Evolutionary conservation across 2,888 invertebrate species (phyloP), one percentile per base, ranked within the genome.

Genomic region (Philonicus albiceps): DNA sequence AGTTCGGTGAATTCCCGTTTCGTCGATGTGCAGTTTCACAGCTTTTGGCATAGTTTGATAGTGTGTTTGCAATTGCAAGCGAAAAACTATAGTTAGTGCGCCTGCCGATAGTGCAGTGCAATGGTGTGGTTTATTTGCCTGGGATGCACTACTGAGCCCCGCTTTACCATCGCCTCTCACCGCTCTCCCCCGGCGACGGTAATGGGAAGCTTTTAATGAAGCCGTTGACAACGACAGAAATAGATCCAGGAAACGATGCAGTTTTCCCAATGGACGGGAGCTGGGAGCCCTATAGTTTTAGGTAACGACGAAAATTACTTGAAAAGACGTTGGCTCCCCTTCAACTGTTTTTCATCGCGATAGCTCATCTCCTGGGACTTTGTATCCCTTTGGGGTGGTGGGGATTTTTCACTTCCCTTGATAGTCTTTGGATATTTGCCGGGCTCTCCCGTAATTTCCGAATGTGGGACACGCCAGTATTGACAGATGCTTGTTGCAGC

Each of bases 201-300:
- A 31, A 80, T 49, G 34, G 22, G 34, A 34, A 81, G 81, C 81
- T 81, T 81, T 64, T 64, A 64, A 64, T 31, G 34, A 31, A 81
- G 81, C 81, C 19, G 64, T 81, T 55, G 81, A 81, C 81, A 81
- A 81, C 81, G 55, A 37, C 55, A 81, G 49, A 81, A 81, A 81
- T 81, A 81, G 55, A 43, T 55, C 16, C 81, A 34, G 64, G 34
- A 81, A 81, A 55, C 43, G 37, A 34, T 74, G 74, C 74, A 74
- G 64, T 27, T 64, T 37, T 64, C 64, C 27, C 22, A 8, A 64
- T 22, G 64, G 64, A 11, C 19, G 64, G 64, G 64, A 27, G 13
- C 19, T 27, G 64, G 64, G 64, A 27, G 22, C 64, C 13, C 64
- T 27, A 22, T 64, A 22, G 64, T 64, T 64, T 49, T 64, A 64